phyloP scores from a whole-genome alignment of 2,797 vertebrate genomes.

The Hafferia zeledoni region DNA sequence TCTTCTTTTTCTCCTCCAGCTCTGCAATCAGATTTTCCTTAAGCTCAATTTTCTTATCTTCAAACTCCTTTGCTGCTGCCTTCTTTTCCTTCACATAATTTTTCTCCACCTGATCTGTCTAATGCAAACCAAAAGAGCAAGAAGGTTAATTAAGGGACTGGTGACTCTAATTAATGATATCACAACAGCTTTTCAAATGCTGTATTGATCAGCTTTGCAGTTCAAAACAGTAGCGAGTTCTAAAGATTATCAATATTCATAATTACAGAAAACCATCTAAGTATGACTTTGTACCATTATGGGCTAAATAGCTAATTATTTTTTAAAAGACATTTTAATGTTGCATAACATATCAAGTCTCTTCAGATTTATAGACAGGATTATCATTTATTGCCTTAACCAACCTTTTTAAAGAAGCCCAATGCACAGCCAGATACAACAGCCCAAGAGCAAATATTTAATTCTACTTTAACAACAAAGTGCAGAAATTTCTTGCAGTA shows the following conservation, averaged over 20 bases:
- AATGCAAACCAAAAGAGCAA: slow-evolving; percentile 25
- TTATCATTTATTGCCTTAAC: not conserved
- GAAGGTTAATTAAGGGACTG: not conserved
- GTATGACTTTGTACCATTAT: not conserved
- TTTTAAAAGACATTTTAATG: not conserved
- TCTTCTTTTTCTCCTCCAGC: slow-evolving; percentile 98
- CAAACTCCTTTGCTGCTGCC: slow-evolving; percentile 97
- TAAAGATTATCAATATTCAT: not conserved
- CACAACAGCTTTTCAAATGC: not conserved
- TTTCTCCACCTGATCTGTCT: slow-evolving; percentile 98
- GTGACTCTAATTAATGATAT: not conserved
- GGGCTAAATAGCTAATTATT: not conserved
- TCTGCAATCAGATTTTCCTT: slow-evolving; percentile 97
- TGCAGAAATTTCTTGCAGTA: not conserved
- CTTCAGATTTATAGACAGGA: not conserved
- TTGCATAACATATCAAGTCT: not conserved
- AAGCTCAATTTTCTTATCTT: slow-evolving; percentile 98
- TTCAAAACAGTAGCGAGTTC: not conserved
- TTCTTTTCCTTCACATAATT: slow-evolving; percentile 99
- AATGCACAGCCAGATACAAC: not conserved
- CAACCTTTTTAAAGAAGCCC: not conserved
- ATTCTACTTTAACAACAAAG: not conserved
- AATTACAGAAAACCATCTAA: not conserved
- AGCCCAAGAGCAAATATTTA: not conserved
- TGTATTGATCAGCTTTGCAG: not conserved